Evolutionary conservation across 2,797 vertebrate species (phyloP).

Genomic region (Emydoidea blandingii): DNA sequence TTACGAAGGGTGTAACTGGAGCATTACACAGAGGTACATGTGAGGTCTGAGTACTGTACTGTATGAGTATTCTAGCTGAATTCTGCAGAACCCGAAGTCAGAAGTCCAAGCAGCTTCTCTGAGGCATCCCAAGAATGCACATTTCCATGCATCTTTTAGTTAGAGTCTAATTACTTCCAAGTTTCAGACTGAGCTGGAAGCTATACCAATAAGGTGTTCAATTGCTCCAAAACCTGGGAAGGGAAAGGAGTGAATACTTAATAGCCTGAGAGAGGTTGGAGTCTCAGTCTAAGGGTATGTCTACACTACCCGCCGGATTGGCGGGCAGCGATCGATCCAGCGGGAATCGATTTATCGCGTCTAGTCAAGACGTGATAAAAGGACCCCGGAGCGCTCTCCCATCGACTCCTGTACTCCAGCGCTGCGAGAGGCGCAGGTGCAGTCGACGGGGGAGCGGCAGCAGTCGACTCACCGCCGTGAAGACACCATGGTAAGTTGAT

Average conservation of each 20-base stretch:
- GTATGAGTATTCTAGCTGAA: background rate
- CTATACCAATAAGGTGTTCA: background rate
- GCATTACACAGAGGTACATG: accelerated
- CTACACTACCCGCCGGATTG: too few relatives aligned
- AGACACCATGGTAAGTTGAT: too few relatives aligned
- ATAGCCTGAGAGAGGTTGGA: background rate
- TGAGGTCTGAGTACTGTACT: background rate
- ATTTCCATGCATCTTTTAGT: background rate
- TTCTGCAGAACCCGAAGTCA: background rate
- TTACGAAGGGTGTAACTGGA: background rate
- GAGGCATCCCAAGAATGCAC: background rate
- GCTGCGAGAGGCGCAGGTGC: too few relatives aligned
- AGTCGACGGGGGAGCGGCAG: too few relatives aligned
- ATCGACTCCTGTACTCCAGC: too few relatives aligned
- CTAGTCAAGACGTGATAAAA: too few relatives aligned
- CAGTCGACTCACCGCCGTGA: too few relatives aligned
- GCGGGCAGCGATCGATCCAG: too few relatives aligned
- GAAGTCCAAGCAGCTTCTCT: background rate
- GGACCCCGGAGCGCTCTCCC: too few relatives aligned
- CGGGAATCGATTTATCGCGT: too few relatives aligned
- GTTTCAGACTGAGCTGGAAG: background rate
- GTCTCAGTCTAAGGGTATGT: background rate
- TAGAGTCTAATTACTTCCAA: background rate
- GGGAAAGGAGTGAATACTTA: background rate
- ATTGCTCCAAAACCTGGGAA: background rate